Evolutionary conservation across 2,888 invertebrate genomes (phyloP).

Genomic region (Autographa gamma): DNA sequence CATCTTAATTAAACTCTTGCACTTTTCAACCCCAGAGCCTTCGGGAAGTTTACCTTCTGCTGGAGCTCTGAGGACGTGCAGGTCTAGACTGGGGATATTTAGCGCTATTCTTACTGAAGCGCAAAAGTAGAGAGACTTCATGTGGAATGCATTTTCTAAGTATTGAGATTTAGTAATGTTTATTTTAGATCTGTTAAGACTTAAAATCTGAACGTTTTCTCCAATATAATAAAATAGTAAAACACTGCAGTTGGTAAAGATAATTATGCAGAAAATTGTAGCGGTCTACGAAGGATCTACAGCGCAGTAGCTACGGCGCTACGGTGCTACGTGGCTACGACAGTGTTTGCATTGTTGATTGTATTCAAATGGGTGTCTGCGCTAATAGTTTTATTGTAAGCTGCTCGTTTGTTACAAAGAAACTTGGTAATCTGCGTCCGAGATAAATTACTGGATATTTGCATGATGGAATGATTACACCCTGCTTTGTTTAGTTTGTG

Average conservation of each 20-base stretch:
- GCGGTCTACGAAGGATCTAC: conserved; percentile 37
- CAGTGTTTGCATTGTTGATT: conserved; percentile 52
- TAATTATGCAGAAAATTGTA: conserved; percentile 41
- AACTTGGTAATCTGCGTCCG: conserved; percentile 19
- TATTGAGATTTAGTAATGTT: too few relatives aligned
- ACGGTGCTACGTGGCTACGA: conserved; percentile 37
- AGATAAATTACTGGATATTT: conserved; percentile 17
- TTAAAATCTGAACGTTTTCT: too few relatives aligned
- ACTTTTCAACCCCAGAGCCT: conserved; percentile 60
- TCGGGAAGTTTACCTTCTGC: conserved; percentile 12
- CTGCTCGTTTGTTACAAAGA: conserved; percentile 19
- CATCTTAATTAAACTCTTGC: conserved; percentile 73
- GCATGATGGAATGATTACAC: conserved; percentile 3
- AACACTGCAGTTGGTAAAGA: conserved; percentile 29
- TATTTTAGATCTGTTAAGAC: too few relatives aligned
- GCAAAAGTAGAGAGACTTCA: too few relatives aligned
- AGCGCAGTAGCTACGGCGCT: conserved; percentile 24
- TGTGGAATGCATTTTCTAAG: too few relatives aligned
- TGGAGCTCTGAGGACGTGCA: not conserved
- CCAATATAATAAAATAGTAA: conserved; percentile 9
- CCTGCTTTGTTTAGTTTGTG: not conserved
- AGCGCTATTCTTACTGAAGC: not conserved
- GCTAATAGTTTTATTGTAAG: conserved; percentile 48
- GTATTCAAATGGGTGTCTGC: conserved; percentile 43
- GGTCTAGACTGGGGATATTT: not conserved